phyloP scores from a whole-genome alignment of 2,797 vertebrate species.

The Hozukius guyotensis region DNA sequence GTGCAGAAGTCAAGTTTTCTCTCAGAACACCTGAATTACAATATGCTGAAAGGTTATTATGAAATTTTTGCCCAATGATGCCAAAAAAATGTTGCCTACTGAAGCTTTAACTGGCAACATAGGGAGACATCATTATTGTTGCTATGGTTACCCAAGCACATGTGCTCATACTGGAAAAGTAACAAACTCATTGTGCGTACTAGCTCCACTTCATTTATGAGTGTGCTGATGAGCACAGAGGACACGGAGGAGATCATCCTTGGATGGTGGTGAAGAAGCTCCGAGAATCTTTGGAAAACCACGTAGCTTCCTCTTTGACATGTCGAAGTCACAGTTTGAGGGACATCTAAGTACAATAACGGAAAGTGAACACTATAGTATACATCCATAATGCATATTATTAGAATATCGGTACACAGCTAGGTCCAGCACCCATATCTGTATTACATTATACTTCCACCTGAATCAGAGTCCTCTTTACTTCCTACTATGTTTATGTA shows the following conservation, averaged over 20 bases:
- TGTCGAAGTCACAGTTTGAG: background rate
- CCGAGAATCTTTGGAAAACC: background rate
- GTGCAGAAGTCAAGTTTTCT: no score
- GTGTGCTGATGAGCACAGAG: background rate
- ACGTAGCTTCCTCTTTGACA: background rate
- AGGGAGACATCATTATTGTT: background rate
- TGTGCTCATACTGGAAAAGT: background rate
- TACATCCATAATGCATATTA: background rate
- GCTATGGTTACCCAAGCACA: conserved; percentile 16
- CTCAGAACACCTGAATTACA: no score
- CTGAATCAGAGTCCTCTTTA: background rate
- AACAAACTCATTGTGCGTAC: background rate
- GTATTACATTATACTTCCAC: background rate
- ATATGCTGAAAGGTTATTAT: no score
- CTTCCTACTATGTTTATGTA: background rate
- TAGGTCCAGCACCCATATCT: background rate
- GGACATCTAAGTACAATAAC: no score
- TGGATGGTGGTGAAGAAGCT: background rate
- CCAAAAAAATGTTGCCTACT: no score
- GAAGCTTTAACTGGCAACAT: background rate
- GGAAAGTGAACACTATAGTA: background rate
- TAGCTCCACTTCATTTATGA: background rate
- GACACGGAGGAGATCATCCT: background rate
- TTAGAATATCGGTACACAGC: background rate
- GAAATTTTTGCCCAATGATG: no score